Evolutionary conservation across 2,113 vertebrate species (phyloP).

Genomic region (Myotis davidii): DNA sequence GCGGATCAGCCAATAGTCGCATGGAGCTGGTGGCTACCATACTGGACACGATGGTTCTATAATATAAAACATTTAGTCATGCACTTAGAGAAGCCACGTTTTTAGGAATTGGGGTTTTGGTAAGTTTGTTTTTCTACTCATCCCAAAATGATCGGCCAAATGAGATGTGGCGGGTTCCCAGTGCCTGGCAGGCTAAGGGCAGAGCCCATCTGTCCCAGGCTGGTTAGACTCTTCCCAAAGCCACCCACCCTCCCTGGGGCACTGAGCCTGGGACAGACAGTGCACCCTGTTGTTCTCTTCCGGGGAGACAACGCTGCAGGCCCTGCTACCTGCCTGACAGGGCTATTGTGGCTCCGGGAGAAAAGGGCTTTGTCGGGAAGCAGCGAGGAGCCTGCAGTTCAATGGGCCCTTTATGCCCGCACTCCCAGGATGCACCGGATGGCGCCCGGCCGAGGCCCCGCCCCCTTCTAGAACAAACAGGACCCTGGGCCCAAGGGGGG

Average conservation of each 20-base stretch:
- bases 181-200: conserved; percentile 4
- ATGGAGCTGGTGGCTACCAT: not conserved
- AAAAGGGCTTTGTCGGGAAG: conserved; percentile 78
- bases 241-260: conserved; percentile 9
- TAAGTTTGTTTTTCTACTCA: conserved; percentile 21
- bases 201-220: conserved; percentile 50
- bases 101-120: not conserved
- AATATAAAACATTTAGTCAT: not conserved
- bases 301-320: conserved; percentile 66
- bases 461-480: conserved; percentile 50
- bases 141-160: not conserved
- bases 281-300: conserved; percentile 68
- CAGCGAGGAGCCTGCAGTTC: conserved; percentile 43
- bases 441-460: conserved; percentile 3
- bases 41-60: not conserved
- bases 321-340: conserved; percentile 76
- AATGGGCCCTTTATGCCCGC: conserved; percentile 70
- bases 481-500: conserved; percentile 29
- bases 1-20: not conserved
- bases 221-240: conserved; percentile 49
- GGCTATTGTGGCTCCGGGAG: conserved; percentile 73
- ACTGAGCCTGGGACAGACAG: conserved; percentile 49
- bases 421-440: not conserved
- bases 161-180: not conserved
- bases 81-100: not conserved